Base-by-base conservation (phyloP, 2,797 vertebrate genomes). In the Menidia menidia region DNA sequence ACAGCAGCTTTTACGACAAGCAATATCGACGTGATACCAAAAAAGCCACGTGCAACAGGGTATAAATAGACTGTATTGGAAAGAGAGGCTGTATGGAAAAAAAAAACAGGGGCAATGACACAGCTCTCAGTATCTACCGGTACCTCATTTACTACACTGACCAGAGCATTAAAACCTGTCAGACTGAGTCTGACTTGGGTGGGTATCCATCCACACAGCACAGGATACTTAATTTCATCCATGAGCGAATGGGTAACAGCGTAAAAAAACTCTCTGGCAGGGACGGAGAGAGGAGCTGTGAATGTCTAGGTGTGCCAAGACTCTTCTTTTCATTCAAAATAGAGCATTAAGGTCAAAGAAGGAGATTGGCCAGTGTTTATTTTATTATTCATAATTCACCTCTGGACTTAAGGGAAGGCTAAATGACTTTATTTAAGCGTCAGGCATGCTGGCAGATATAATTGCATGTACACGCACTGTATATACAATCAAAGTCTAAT, bases 171-270 rank as follows among this genome's bases (percentile, higher is more conserved):
- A 82, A 68, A 78, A 80, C 15, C 86, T 86, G 87, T 91, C 87
- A 88, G 80, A 54, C 79, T 85, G 77, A 77, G 84, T 86, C 90
- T 77, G 87, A 87, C 83, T 88, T 85, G 78, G 80, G 80, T 89
- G 89, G 88, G 89, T 91, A 87, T 91, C 87, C 82, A 81, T 92
- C 88, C 87, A 85, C 81, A 71, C 78, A 80, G 83, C 78, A 78
- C 82, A 81, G 80, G 72, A 87, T 89, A 88, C 84, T 88, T 92
- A 83, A 93, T 93, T 94, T 92, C 90, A 93, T 81, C 90, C 88
- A 91, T 92, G 91, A 94, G 84, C 85, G 87, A 88, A 82, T 80
- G 73, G 75, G 75, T 65, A 89, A 64, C 54, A 60, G 73, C 68
- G 80, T 70, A 69, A 80, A 72, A 80, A 84, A 80, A 75, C n/a